A percentile compares a stretch with the other conserved stretches of the same genome.
Conservation (phyloP, 1,140 invertebrate genomes). For the Drosophila teissieri region DNA sequence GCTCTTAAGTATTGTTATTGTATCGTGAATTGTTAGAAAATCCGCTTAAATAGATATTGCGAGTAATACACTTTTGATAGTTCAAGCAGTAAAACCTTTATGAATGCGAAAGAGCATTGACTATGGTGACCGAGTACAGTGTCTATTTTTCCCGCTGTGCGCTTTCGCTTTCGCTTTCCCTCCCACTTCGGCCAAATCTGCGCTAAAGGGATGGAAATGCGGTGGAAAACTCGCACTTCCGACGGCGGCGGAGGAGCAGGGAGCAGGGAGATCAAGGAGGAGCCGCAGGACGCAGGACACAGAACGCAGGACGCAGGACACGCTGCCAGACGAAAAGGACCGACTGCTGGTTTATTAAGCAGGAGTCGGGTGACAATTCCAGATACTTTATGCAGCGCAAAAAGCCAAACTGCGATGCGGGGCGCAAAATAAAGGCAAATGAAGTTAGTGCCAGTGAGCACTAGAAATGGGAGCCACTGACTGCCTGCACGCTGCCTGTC, state of each 20-base stretch:
- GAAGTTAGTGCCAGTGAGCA: conserved; percentile 15
- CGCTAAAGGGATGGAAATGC: conserved; percentile 5
- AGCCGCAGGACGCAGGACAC: conserved; percentile 32
- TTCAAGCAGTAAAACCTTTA: too few relatives aligned
- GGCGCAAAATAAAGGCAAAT: conserved; percentile 2
- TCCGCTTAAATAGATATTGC: too few relatives aligned
- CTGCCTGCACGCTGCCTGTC: conserved; percentile 54
- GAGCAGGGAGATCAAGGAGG: conserved; percentile 22
- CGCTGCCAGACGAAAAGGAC: background rate
- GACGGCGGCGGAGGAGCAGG: too few relatives aligned
- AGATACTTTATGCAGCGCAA: conserved; percentile 9
- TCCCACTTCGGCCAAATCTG: background rate
- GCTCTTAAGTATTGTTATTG: too few relatives aligned
- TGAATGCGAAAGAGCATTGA: too few relatives aligned
- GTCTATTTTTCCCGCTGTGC: conserved; percentile 1
- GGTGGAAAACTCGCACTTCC: conserved; percentile 14
- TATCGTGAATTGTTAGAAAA: too few relatives aligned
- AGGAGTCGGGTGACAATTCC: conserved; percentile 30
- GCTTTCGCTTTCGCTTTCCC: background rate
- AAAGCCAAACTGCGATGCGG: background rate
- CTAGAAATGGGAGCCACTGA: conserved; percentile 16
- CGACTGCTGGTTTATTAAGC: conserved; percentile 36
- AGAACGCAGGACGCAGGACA: conserved; percentile 6
- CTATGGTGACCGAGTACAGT: conserved; percentile 1
- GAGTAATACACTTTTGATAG: too few relatives aligned